These are phyloP conservation scores for Quadroppia sp. DNA, from an alignment of 2,888 invertebrate species.

Conservation along the genomic window DNA sequence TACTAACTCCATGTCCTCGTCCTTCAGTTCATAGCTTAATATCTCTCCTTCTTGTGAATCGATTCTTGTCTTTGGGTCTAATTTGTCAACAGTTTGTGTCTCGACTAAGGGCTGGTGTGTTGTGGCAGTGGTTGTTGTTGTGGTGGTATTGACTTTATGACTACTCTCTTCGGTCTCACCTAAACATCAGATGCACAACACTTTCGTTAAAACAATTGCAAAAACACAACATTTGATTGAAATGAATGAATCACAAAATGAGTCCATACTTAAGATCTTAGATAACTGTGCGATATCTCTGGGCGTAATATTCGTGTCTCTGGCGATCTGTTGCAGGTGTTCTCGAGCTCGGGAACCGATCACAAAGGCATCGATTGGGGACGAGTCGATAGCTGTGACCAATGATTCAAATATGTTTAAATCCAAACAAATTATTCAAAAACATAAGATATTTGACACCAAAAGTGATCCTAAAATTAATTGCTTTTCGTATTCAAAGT, in stretches of 20 bases:
- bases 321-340: conserved; percentile 41
- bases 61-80: background rate
- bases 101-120: conserved; percentile 10
- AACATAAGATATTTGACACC: background rate
- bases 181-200: conserved; percentile 12
- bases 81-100: background rate
- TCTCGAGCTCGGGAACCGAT: conserved; percentile 44
- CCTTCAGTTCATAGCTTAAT: conserved; percentile 5
- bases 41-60: conserved; percentile 27
- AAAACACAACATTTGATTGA: background rate
- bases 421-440: background rate
- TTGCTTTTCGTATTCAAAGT: background rate
- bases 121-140: conserved; percentile 1
- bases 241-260: background rate
- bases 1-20: conserved; percentile 27
- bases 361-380: conserved; percentile 43
- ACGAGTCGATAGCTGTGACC: conserved; percentile 39
- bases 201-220: background rate
- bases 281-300: conserved; percentile 43
- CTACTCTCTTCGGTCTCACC: conserved; percentile 36
- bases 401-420: background rate
- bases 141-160: conserved; percentile 1
- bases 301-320: conserved; percentile 41
- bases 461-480: background rate
- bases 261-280: conserved; percentile 40